These are phyloP conservation scores for Nycticebus coucang DNA, from an alignment of 2,113 vertebrate genomes.

Conservation along the genomic window DNA sequence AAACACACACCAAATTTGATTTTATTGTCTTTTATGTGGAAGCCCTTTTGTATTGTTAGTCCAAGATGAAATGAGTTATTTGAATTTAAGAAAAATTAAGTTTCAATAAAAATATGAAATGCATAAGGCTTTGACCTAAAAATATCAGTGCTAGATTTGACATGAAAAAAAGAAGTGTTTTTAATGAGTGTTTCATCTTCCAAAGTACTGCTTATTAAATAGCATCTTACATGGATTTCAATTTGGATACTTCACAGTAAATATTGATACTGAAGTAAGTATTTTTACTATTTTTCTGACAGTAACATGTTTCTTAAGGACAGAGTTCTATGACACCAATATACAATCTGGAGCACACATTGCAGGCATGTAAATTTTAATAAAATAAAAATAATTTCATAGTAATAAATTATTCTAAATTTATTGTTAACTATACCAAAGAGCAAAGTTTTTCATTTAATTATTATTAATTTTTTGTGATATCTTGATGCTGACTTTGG, in stretches of 20 bases:
- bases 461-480: slow-evolving; percentile 3
- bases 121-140: slow-evolving; percentile 42
- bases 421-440: slow-evolving; percentile 9
- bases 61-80: slow-evolving; percentile 58
- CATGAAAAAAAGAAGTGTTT: slow-evolving; percentile 11
- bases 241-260: slow-evolving; percentile 2
- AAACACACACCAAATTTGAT: slow-evolving; percentile 21
- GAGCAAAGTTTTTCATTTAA: not conserved
- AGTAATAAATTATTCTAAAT: slow-evolving; percentile 36
- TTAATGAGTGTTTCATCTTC: not conserved
- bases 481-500: not conserved
- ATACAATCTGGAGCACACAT: not conserved
- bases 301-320: not conserved
- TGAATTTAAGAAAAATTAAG: slow-evolving; percentile 45
- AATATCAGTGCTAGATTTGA: slow-evolving; percentile 29
- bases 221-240: not conserved
- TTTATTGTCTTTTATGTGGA: slow-evolving; percentile 29
- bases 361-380: slow-evolving; percentile 52
- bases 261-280: slow-evolving; percentile 32
- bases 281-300: slow-evolving; percentile 57
- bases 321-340: not conserved
- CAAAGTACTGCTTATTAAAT: slow-evolving; percentile 4
- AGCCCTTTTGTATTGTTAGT: slow-evolving; percentile 42
- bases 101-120: not conserved
- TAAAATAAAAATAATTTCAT: slow-evolving; percentile 23